Conservation (phyloP, 2,113 vertebrate species). For the Centropus unirufus region DNA sequence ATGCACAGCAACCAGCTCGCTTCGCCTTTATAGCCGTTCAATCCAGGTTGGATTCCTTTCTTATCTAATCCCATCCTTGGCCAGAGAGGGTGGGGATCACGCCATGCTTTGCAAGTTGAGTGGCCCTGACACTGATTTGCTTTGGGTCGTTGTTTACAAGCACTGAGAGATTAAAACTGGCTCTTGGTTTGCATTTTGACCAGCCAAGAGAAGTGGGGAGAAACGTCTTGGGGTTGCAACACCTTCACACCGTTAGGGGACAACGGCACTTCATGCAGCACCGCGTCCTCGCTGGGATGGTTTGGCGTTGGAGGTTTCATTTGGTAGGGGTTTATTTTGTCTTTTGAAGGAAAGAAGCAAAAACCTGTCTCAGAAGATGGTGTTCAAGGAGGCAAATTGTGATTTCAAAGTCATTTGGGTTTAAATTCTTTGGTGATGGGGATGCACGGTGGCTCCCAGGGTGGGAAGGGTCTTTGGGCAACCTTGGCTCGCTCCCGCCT, state of each 20-base stretch:
- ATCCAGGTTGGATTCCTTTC: neutral
- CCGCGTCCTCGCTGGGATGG: rapidly evolving
- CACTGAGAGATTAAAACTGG: neutral
- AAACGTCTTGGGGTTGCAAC: neutral
- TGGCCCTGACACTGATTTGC: neutral
- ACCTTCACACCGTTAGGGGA: neutral
- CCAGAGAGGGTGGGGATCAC: neutral
- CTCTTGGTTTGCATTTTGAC: neutral
- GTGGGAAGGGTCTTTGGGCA: neutral
- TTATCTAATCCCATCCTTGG: rapidly evolving
- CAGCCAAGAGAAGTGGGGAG: neutral
- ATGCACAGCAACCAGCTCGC: neutral
- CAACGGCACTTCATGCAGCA: neutral
- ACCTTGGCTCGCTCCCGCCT: neutral
- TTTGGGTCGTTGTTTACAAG: neutral
- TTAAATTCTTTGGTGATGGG: neutral
- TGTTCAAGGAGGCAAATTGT: neutral
- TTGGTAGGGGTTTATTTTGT: neutral
- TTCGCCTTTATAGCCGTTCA: neutral
- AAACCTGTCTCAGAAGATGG: neutral
- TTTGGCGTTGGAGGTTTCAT: neutral
- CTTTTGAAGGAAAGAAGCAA: neutral
- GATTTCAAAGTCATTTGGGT: neutral
- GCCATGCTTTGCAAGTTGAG: neutral
- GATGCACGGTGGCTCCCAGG: neutral